Conservation (phyloP, 2,888 invertebrate species). For the Sphinx pinastri region DNA sequence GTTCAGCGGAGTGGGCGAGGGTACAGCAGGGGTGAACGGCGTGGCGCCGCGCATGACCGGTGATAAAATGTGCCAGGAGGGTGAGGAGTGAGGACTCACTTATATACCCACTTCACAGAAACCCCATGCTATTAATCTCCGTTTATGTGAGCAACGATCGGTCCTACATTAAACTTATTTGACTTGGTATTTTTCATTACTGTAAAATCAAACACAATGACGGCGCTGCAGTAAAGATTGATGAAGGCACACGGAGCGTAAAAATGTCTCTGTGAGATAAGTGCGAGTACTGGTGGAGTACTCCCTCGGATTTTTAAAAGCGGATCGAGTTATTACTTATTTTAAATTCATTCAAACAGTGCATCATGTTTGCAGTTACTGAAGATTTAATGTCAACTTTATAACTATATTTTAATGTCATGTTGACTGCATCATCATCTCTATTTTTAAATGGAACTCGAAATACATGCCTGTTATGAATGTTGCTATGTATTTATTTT, state of each 20-base stretch:
- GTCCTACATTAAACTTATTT: neutral
- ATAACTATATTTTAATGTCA: neutral
- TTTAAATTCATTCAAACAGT: constrained; percentile 3
- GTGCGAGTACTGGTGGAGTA: neutral
- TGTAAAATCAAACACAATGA: neutral
- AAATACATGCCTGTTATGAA: neutral
- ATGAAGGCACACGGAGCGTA: neutral
- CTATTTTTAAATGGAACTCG: neutral
- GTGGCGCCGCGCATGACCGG: constrained; percentile 32
- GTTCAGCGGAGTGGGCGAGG: constrained; percentile 39
- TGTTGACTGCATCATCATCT: neutral
- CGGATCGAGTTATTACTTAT: neutral
- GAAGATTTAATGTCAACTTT: constrained; percentile 10
- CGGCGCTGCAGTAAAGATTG: too few relatives aligned
- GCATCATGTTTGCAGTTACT: neutral
- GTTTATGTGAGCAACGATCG: constrained; percentile 25
- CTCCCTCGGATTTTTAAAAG: neutral
- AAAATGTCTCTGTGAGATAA: neutral
- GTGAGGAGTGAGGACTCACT: constrained; percentile 22
- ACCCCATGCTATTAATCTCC: constrained; percentile 30
- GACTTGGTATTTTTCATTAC: neutral
- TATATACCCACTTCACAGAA: constrained; percentile 11
- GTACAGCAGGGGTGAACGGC: constrained; percentile 31
- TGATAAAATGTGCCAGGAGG: constrained; percentile 22
- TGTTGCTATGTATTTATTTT: neutral